phyloP scores from a whole-genome alignment of 2,888 invertebrate genomes.

The Thereva nobilitata region DNA sequence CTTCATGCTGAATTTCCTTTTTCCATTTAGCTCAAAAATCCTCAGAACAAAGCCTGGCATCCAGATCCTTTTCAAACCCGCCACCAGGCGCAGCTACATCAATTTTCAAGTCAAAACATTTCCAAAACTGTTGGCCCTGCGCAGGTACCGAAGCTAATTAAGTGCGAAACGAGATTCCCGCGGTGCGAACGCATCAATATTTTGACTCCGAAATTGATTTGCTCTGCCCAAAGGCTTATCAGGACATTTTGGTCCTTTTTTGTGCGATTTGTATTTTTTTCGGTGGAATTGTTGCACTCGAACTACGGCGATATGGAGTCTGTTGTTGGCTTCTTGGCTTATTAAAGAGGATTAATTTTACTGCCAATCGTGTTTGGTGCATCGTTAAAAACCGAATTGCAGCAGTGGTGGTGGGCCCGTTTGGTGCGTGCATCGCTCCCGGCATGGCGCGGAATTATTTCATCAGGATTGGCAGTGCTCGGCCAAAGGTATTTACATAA shows the following conservation, averaged over 20 bases:
- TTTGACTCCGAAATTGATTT: background rate
- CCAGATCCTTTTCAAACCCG: slow-evolving; percentile 1
- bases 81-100: background rate
- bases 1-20: slow-evolving; percentile 13
- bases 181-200: background rate
- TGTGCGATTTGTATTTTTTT: too few species aligned
- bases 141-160: slow-evolving; percentile 3
- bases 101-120: slow-evolving; percentile 25
- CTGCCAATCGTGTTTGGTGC: too few species aligned
- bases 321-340: too few species aligned
- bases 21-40: slow-evolving; percentile 2
- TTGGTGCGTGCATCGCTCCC: slow-evolving; percentile 27
- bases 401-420: background rate
- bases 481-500: slow-evolving; percentile 24
- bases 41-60: background rate
- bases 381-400: background rate
- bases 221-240: too few species aligned
- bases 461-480: slow-evolving; percentile 20
- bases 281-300: too few species aligned
- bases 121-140: slow-evolving; percentile 6
- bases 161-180: slow-evolving; percentile 7
- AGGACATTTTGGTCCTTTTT: too few species aligned
- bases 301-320: too few species aligned
- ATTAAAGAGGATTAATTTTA: too few species aligned
- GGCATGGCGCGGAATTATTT: slow-evolving; percentile 29